A percentile compares a stretch with the other conserved stretches of the same genome.
Evolutionary conservation across 2,797 vertebrate species (phyloP).

Genomic region (Acanthornis magna): DNA sequence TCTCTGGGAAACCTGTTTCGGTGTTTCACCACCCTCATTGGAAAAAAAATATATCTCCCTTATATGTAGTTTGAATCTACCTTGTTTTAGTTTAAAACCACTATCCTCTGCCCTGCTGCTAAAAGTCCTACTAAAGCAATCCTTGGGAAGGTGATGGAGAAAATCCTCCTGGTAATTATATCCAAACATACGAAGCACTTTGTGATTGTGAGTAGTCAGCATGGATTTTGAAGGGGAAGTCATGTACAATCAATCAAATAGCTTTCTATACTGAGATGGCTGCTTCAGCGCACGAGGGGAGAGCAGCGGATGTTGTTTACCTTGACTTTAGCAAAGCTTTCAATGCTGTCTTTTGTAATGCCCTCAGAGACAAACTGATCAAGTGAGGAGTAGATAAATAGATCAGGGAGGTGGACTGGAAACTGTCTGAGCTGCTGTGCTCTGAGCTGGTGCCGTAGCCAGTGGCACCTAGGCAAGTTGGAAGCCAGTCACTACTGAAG

Average conservation of each 20-base stretch:
- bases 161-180: neutral
- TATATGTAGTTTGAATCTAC: neutral
- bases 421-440: neutral
- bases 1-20: neutral
- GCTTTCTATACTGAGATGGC: neutral
- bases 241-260: neutral
- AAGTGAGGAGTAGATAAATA: neutral
- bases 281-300: neutral
- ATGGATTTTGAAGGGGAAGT: neutral
- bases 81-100: neutral
- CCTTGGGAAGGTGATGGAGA: neutral
- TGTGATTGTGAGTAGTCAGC: neutral
- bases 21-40: neutral
- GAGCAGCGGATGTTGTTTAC: neutral
- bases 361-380: neutral
- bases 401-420: neutral
- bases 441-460: neutral
- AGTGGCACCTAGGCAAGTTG: neutral
- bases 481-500: neutral
- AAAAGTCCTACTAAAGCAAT: neutral
- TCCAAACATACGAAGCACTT: neutral
- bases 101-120: neutral
- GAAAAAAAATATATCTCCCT: neutral
- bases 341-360: neutral
- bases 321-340: neutral